Evolutionary conservation across 2,113 vertebrate genomes (phyloP).

Genomic region (Raja brachyura): DNA sequence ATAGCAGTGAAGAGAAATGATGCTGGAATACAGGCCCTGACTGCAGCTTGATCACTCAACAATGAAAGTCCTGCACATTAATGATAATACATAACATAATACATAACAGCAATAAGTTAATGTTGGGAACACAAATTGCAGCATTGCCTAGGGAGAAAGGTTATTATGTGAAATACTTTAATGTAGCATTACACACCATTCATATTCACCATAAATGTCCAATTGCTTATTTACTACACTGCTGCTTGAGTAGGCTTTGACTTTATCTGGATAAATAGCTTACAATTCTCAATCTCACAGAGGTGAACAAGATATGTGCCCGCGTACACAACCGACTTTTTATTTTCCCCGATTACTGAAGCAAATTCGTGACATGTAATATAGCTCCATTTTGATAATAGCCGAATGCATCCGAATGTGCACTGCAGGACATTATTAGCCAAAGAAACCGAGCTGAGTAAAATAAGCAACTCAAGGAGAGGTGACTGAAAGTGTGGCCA

Average conservation of each 20-base stretch:
- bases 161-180: constrained; percentile 14
- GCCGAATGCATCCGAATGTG: background rate
- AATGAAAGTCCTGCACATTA: background rate
- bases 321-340: background rate
- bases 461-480: background rate
- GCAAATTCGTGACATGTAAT: background rate
- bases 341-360: background rate
- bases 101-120: constrained; percentile 13
- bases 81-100: constrained; percentile 7
- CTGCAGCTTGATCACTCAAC: constrained; percentile 19
- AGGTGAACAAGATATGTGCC: background rate
- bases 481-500: background rate
- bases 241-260: background rate
- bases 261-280: background rate
- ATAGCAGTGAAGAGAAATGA: constrained; percentile 23
- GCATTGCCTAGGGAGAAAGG: background rate
- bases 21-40: background rate
- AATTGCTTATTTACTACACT: background rate
- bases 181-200: constrained; percentile 20
- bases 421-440: background rate
- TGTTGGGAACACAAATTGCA: constrained; percentile 21
- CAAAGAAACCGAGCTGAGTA: background rate
- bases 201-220: constrained; percentile 1
- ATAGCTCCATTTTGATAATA: background rate
- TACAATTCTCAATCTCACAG: background rate